Evolutionary conservation across 2,797 vertebrate genomes (phyloP), one percentile per base, ranked within the genome.

Genomic region (Gymnothorax reevesii): DNA sequence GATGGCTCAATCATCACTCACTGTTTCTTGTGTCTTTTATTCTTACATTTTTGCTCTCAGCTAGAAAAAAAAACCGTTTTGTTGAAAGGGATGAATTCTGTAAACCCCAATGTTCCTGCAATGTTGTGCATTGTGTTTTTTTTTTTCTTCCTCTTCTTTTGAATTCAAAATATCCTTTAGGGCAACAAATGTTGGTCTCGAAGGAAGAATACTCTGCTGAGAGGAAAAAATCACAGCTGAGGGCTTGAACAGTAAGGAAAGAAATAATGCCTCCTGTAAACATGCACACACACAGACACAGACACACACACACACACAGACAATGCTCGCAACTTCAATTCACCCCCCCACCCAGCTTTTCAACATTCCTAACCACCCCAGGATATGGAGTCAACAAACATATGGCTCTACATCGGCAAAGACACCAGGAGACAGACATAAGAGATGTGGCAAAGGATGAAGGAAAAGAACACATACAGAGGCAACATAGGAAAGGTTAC

Each of bases 391-490:
- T 94, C 93, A 93, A 93, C 94, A 94, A 91, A 95, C 94, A 94
- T 92, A 92, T 89, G 90, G 91, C 90, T 89, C 27, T 88, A 91
- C 92, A 93, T 92, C 94, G 94, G 94, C 89, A 92, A 94, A 94
- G 94, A 92, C 93, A 88, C 94, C 94, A 89, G 92, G 94, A 94
- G 94, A 92, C 93, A 88, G 92, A 94, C 95, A 95, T 95, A 91
- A 96, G 94, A 96, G 92, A 93, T 91, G 93, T 95, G 95, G 96
- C 96, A 96, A 87, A 88, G 93, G 95, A 96, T 96, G 90, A 96
- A 96, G 94, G 94, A 91, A 94, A 94, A 94, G 92, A 93, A 93
- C 94, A 92, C 90, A 94, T 90, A 91, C 92, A 92, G 83, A 91
- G 88, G 93, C 92, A 94, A 95, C 91, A 94, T 88, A 94, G 87